Conservation (phyloP, 2,113 vertebrate genomes). For the Leptocoma aspasia region DNA sequence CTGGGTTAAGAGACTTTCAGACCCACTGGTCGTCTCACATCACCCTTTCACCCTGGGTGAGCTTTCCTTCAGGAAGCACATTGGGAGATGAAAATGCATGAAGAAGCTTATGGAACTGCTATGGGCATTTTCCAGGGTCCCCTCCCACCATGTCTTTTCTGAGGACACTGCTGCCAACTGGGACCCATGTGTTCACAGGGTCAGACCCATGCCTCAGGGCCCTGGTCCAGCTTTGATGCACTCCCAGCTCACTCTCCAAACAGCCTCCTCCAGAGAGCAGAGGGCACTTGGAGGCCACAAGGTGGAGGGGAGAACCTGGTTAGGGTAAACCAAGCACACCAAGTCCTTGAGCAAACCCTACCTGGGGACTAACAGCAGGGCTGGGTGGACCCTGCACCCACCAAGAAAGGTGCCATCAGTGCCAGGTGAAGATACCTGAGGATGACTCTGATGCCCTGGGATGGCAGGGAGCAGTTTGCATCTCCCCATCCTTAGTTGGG, state of each 20-base stretch:
- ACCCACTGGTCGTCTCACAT: neutral
- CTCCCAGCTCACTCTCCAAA: neutral
- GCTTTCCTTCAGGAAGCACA: neutral
- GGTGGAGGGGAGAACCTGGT: rapidly evolving
- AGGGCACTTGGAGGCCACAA: rapidly evolving
- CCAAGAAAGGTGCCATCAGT: neutral
- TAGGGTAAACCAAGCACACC: neutral
- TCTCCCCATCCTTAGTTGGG: neutral
- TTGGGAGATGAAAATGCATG: neutral
- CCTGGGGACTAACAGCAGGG: neutral
- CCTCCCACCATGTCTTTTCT: neutral
- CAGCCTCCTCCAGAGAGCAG: neutral
- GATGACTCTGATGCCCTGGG: neutral
- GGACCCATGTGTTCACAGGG: rapidly evolving
- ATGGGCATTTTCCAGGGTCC: neutral
- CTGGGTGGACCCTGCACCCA: neutral
- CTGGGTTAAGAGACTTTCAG: neutral
- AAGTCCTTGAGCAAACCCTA: neutral
- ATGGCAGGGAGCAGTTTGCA: neutral
- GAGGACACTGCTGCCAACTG: neutral
- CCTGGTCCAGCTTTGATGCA: neutral
- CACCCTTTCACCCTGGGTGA: neutral
- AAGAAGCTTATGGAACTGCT: neutral
- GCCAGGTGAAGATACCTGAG: neutral
- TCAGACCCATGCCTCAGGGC: neutral